Conservation (phyloP, 2,888 invertebrate species). For the Nezara viridula region DNA sequence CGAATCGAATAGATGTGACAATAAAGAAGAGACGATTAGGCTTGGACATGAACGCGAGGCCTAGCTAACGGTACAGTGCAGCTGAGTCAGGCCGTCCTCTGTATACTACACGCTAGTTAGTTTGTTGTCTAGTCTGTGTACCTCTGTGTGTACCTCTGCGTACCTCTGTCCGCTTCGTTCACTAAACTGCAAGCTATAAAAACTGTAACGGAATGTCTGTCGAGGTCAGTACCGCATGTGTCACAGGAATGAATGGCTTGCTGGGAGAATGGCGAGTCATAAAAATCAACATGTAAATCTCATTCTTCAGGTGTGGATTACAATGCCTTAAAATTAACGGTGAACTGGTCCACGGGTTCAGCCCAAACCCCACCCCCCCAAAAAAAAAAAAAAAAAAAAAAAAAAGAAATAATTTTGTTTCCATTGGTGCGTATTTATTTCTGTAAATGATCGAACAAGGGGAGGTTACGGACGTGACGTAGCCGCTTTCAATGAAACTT, state of each 20-base stretch:
- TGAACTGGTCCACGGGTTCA: too few species aligned
- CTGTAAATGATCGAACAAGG: too few species aligned
- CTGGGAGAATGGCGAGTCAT: too few species aligned
- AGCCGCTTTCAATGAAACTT: too few species aligned
- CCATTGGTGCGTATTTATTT: too few species aligned
- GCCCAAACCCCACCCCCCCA: too few species aligned
- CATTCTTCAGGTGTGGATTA: neutral
- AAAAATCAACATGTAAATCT: neutral
- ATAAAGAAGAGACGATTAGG: conserved; percentile 21
- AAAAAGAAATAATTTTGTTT: too few species aligned
- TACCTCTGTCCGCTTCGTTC: neutral
- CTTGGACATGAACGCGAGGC: neutral
- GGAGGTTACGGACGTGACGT: too few species aligned
- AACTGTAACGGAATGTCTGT: neutral
- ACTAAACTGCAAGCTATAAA: neutral
- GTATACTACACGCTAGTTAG: neutral
- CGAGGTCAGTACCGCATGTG: neutral
- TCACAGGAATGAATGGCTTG: neutral
- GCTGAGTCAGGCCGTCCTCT: neutral
- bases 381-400: too few species aligned
- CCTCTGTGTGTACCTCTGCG: neutral
- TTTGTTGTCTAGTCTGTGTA: neutral
- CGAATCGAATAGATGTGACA: neutral
- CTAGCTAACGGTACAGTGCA: neutral
- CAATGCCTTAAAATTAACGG: too few species aligned